Conservation (phyloP, 2,888 invertebrate species). For the Eretmocerus hayati region DNA sequence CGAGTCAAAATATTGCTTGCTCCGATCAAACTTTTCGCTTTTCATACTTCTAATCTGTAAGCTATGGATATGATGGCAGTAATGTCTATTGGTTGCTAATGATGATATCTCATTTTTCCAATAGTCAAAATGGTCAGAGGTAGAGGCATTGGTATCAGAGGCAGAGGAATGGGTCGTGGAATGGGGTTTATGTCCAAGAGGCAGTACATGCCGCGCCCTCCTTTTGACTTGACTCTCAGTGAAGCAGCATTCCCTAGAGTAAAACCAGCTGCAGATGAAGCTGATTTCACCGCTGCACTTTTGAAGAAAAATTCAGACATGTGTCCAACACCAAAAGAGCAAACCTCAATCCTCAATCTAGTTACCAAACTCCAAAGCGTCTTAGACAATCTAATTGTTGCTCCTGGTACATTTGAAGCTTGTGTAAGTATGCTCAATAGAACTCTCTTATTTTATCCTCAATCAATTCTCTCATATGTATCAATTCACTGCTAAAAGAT, state of each 20-base stretch:
- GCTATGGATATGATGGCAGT: no score
- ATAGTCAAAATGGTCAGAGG: slow-evolving; percentile 57
- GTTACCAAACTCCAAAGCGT: slow-evolving; percentile 94
- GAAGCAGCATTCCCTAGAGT: slow-evolving; percentile 86
- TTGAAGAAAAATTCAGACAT: slow-evolving; percentile 88
- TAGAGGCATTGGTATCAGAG: slow-evolving; percentile 62
- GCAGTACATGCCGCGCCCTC: slow-evolving; percentile 67
- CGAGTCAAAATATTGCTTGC: no score
- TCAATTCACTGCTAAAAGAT: not conserved
- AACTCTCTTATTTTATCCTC: no score
- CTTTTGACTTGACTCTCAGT: slow-evolving; percentile 80
- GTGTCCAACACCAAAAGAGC: slow-evolving; percentile 83
- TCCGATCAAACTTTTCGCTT: no score
- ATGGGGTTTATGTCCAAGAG: slow-evolving; percentile 57
- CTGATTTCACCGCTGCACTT: slow-evolving; percentile 79
- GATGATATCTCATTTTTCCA: no score
- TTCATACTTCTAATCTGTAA: no score
- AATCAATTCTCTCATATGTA: no score
- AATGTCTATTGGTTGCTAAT: no score
- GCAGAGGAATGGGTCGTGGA: slow-evolving; percentile 55
- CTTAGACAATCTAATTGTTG: slow-evolving; percentile 87
- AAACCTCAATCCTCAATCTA: slow-evolving; percentile 85
- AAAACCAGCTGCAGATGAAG: slow-evolving; percentile 75
- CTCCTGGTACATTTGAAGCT: slow-evolving; percentile 89
- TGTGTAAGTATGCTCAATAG: slow-evolving; percentile 66